Evolutionary conservation across 2,797 vertebrate genomes (phyloP).

Genomic region (Serranus cabrilla): DNA sequence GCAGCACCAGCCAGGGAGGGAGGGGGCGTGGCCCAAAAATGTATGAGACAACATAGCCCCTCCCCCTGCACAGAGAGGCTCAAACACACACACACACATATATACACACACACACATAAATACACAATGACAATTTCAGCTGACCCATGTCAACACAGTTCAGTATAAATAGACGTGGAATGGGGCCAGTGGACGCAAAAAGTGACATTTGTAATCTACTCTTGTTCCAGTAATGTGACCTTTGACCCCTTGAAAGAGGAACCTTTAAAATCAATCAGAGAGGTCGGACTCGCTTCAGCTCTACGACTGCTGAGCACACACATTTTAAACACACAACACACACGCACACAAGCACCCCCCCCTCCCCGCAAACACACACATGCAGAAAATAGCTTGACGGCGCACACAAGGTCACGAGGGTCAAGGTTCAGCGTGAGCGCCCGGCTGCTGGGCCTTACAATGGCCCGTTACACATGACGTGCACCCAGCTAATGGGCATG

Average conservation of each 20-base stretch:
- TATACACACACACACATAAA: conserved; percentile 2
- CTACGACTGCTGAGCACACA: conserved; percentile 57
- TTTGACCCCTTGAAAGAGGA: conserved; percentile 50
- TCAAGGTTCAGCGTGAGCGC: conserved; percentile 47
- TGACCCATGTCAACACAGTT: conserved; percentile 38
- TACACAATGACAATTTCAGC: conserved; percentile 30
- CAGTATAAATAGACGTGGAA: conserved; percentile 52
- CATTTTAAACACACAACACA: conserved; percentile 44
- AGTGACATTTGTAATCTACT: conserved; percentile 23
- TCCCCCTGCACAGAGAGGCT: conserved; percentile 59
- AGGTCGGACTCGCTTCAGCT: background rate
- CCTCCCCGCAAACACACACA: conserved; percentile 13
- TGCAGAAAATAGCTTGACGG: conserved; percentile 25
- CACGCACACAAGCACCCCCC: no score
- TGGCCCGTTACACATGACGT: background rate
- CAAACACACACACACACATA: conserved; percentile 40
- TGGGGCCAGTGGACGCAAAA: conserved; percentile 15
- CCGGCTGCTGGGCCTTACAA: conserved; percentile 4
- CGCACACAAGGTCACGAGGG: conserved; percentile 26
- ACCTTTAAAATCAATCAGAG: conserved; percentile 54
- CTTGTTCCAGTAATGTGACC: conserved; percentile 59
- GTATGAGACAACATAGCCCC: conserved; percentile 83
- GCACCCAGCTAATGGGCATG: background rate
- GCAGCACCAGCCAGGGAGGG: conserved; percentile 67
- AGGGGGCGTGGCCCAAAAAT: conserved; percentile 81